These are phyloP conservation scores for Clytia hemisphaerica DNA, from an alignment of 30 jellyfish, hydroid and myxozoan genomes.

Conservation along the genomic window DNA sequence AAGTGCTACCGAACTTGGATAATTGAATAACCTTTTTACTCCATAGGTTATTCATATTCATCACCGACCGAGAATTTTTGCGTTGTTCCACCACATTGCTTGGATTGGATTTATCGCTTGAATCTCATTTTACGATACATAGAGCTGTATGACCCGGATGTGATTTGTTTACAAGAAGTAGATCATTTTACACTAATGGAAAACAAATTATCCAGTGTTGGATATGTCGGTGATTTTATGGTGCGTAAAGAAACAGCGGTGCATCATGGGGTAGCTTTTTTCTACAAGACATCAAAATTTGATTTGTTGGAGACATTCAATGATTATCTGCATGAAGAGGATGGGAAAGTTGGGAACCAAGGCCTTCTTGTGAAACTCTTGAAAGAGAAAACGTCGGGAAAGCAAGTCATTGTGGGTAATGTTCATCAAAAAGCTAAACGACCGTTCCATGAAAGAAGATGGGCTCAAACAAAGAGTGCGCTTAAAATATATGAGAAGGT, in stretches of 20 bases:
- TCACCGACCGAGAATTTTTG: conserved; percentile 47
- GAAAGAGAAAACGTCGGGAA: conserved; percentile 8
- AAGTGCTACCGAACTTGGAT: no score
- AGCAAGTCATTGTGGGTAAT: conserved; percentile 35
- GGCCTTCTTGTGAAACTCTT: conserved; percentile 37
- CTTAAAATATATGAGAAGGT: conserved; percentile 14
- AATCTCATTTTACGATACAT: conserved; percentile 50
- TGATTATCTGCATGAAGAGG: conserved; percentile 43
- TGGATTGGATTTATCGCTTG: conserved; percentile 55
- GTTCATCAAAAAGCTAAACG: conserved; percentile 74
- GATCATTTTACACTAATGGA: no score
- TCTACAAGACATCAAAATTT: conserved; percentile 31
- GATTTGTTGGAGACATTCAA: background rate
- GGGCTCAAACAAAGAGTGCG: conserved; percentile 48
- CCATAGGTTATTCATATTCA: conserved; percentile 49
- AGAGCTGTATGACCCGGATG: conserved; percentile 30
- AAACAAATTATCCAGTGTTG: no score
- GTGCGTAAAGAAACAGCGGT: no score
- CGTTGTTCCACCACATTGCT: conserved; percentile 39
- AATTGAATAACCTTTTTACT: no score
- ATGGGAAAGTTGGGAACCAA: conserved; percentile 52
- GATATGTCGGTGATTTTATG: no score
- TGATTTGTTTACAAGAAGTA: conserved; percentile 74
- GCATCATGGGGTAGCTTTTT: conserved; percentile 82
- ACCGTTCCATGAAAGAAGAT: conserved; percentile 55